Conservation (phyloP, 2,113 vertebrate genomes). For the Ailurus styani region DNA sequence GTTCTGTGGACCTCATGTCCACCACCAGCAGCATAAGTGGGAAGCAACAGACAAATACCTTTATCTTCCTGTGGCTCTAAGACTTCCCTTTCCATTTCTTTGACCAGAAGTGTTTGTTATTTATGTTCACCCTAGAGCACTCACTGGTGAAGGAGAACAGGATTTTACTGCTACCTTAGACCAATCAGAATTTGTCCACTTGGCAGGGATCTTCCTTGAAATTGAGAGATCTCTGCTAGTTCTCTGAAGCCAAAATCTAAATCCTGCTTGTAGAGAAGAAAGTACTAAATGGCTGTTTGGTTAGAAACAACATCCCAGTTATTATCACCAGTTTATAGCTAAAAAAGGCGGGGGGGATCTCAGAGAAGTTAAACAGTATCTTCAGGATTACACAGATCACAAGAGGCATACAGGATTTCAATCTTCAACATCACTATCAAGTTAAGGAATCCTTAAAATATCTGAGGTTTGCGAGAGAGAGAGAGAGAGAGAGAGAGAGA, state of each 20-base stretch:
- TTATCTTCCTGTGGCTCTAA: neutral
- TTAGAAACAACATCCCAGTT: neutral
- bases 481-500: too few relatives aligned
- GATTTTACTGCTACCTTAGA: neutral
- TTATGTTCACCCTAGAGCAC: neutral
- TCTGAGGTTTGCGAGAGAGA: neutral
- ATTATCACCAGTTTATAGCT: neutral
- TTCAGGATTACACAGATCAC: neutral
- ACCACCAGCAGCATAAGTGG: neutral
- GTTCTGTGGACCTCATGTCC: neutral
- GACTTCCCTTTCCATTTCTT: neutral
- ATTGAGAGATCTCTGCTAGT: neutral
- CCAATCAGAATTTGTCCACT: neutral
- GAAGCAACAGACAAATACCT: neutral
- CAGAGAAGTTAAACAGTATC: neutral
- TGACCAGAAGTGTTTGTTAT: neutral
- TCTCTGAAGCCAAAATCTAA: neutral
- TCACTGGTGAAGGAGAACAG: neutral
- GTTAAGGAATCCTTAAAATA: neutral
- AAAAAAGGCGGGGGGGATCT: neutral
- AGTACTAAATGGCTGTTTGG: neutral
- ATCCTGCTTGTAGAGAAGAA: neutral
- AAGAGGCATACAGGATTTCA: neutral
- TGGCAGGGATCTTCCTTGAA: neutral
- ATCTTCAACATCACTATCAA: neutral